Evolutionary conservation across 2,888 invertebrate genomes (phyloP).

Genomic region (Blastobasis adustella): DNA sequence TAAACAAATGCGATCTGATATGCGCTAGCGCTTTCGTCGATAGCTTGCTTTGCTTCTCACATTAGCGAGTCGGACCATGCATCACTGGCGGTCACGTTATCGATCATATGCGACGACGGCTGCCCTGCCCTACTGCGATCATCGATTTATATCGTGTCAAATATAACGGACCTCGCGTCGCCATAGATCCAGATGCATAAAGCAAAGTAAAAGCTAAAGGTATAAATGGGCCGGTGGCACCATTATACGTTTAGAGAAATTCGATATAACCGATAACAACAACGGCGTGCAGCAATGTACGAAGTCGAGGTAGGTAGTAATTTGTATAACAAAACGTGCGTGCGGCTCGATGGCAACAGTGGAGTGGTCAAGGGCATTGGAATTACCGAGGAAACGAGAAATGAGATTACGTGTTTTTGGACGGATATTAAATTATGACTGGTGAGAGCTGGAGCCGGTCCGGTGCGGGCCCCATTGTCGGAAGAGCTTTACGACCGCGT

Average conservation of each 20-base stretch:
- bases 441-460: conserved; percentile 38
- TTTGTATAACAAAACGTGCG: too few relatives aligned
- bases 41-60: conserved; percentile 3
- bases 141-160: conserved; percentile 21
- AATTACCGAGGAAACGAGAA: conserved; percentile 39
- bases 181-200: neutral
- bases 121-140: conserved; percentile 14
- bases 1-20: too few relatives aligned
- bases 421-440: conserved; percentile 72
- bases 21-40: neutral
- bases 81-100: conserved; percentile 29
- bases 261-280: too few relatives aligned
- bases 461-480: conserved; percentile 60
- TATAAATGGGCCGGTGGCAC: too few relatives aligned
- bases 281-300: too few relatives aligned
- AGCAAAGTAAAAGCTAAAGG: neutral
- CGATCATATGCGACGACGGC: conserved; percentile 24
- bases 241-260: too few relatives aligned
- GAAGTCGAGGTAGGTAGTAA: too few relatives aligned
- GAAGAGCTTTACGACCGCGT: conserved; percentile 21
- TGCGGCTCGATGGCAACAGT: too few relatives aligned
- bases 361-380: conserved; percentile 30
- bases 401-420: conserved; percentile 54
- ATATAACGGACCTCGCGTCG: conserved; percentile 12
- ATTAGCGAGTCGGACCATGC: conserved; percentile 18